Percentiles rank a stretch among this genome's conserved stretches.
Evolutionary conservation across 2,113 vertebrate genomes (phyloP).

Genomic region (Lophius piscatorius): DNA sequence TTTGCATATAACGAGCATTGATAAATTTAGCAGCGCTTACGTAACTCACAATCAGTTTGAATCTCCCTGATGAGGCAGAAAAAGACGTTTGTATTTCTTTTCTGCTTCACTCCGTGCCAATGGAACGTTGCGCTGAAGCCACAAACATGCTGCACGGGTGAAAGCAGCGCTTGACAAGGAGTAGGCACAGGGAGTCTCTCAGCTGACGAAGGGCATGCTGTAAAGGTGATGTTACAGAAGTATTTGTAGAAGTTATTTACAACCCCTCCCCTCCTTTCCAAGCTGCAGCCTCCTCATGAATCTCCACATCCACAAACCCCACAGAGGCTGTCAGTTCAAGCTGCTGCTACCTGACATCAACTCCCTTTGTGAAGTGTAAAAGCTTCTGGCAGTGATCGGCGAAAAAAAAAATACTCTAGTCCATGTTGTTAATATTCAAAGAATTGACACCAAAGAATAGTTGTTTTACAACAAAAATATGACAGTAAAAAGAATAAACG

Average conservation of each 20-base stretch:
- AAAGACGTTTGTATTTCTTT: constrained; percentile 67
- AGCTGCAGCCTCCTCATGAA: constrained; percentile 38
- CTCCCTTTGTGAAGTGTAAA: constrained; percentile 16
- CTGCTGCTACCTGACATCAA: constrained; percentile 14
- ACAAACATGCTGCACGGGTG: constrained; percentile 47
- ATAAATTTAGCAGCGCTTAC: constrained; percentile 82
- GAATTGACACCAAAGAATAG: constrained; percentile 22
- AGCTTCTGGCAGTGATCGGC: constrained; percentile 5
- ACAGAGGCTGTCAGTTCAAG: constrained; percentile 28
- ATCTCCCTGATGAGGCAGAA: constrained; percentile 81
- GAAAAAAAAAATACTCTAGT: background rate
- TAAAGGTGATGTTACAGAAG: constrained; percentile 46
- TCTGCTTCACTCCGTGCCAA: constrained; percentile 52
- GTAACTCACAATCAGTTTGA: constrained; percentile 76
- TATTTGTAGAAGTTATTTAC: constrained; percentile 30
- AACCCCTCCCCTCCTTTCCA: background rate
- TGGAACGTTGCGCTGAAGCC: constrained; percentile 52
- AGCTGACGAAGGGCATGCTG: constrained; percentile 38
- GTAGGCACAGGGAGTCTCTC: constrained; percentile 24
- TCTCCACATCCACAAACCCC: constrained; percentile 27
- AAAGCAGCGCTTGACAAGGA: constrained; percentile 22
- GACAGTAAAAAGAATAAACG: constrained; percentile 59
- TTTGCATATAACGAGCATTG: constrained; percentile 81
- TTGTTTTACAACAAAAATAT: constrained; percentile 47
- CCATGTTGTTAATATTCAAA: constrained; percentile 29